Base-by-base conservation (phyloP, 2,888 invertebrate genomes). In the Cataglyphis cursor region DNA sequence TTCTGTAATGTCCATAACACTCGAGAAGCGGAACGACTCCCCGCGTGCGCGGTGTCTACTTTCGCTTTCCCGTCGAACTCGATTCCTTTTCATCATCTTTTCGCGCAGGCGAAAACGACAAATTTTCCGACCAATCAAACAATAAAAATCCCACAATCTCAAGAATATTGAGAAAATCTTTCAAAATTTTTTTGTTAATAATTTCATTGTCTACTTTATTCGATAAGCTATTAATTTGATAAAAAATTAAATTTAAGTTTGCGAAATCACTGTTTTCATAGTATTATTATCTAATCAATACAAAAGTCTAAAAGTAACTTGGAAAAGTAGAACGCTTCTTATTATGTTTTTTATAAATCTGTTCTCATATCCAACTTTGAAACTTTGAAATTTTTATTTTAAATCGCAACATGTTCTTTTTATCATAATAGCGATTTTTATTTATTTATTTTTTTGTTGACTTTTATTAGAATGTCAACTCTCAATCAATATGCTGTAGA, bases 31-130 rank as follows among this genome's bases (percentile, higher is more conserved):
- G 59, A 72, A 80, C 78, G 48, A 70, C 70, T 78, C 70, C n/a
- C 28, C 44, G 70, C 28, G 48, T 48, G 44, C 24, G 61, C 38
- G 18, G 35, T 72, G 44, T 72, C 78, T 80, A 80, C 78, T 80
- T 80, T 80, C 78, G 78, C 78, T 80, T 80, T 80, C 78, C 44
- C 72, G n/a, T 80, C 70, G 59, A 70, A 70, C 70, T 61, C 24
- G 72, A 80, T 80, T 80, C 78, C 78, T 80, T 80, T 54, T 54
- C 76, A 59, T 48, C 48, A 48, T 59, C 72, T 80, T 80, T 66
- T 51, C 66, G 59, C 35, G 21, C 8, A 10, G 48, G 44, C 78
- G 59, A 80, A 80, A 70, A 59, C 10, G 54, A 76, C 41, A 57
- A 76, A 68, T 59, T 54, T 66, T 18, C 38, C 24, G 66, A 41